These are phyloP conservation scores for Seladonia tumulorum DNA, from an alignment of 2,888 invertebrate species.

Conservation along the genomic window DNA sequence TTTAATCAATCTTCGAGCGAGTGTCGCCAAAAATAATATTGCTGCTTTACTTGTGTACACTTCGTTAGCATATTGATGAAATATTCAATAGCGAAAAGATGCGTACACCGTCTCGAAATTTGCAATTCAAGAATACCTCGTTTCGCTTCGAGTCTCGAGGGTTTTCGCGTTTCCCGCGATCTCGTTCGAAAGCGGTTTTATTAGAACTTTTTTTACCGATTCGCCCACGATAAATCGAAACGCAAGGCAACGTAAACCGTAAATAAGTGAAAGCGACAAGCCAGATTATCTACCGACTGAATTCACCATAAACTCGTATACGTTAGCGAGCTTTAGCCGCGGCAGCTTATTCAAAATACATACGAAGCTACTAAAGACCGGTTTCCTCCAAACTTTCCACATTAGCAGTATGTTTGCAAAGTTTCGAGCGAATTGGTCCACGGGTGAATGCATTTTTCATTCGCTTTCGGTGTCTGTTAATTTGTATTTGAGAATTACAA, in stretches of 20 bases:
- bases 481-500: neutral
- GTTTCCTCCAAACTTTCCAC: neutral
- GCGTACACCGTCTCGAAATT: neutral
- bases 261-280: neutral
- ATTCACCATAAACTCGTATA: neutral
- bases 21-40: constrained; percentile 2
- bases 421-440: neutral
- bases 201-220: neutral
- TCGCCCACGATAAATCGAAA: neutral
- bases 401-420: neutral
- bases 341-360: neutral
- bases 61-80: neutral
- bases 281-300: neutral
- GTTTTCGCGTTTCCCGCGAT: neutral
- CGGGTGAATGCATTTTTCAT: neutral
- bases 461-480: neutral
- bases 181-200: neutral
- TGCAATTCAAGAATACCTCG: constrained; percentile 8
- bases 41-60: neutral
- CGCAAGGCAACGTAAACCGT: neutral
- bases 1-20: neutral
- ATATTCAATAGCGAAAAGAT: constrained; percentile 17
- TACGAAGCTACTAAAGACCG: neutral
- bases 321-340: neutral
- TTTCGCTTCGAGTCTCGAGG: neutral